Conservation (phyloP, 2,797 vertebrate genomes). For the Poeciliopsis turneri region DNA sequence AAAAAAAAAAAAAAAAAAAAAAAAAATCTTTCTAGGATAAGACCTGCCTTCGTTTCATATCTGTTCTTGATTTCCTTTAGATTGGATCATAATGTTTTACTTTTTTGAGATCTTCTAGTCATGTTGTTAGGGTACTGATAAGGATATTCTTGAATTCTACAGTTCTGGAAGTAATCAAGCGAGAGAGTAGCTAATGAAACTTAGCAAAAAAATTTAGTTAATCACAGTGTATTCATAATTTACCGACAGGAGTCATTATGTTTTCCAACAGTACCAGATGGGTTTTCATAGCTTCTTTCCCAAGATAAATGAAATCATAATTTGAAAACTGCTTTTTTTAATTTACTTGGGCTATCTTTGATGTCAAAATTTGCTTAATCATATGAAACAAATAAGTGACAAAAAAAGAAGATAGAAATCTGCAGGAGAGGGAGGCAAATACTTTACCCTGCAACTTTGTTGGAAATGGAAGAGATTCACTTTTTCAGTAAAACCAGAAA, state of each 20-base stretch:
- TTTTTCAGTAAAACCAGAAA: background rate
- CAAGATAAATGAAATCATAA: background rate
- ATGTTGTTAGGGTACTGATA: background rate
- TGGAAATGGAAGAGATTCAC: background rate
- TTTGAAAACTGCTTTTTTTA: background rate
- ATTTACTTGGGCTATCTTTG: background rate
- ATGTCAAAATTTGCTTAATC: background rate
- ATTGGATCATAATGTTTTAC: background rate
- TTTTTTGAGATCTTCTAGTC: background rate
- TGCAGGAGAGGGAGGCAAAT: background rate
- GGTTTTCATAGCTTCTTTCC: background rate
- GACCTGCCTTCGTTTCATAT: too few species aligned
- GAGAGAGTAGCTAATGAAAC: background rate
- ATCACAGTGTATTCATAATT: background rate
- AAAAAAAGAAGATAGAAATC: background rate
- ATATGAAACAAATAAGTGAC: background rate
- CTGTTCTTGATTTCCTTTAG: background rate
- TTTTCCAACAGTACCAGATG: background rate
- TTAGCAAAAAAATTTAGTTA: background rate
- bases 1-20: too few species aligned
- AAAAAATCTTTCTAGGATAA: too few species aligned
- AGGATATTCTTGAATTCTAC: background rate
- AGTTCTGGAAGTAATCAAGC: background rate
- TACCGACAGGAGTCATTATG: background rate
- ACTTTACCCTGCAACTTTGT: background rate